Evolutionary conservation across 2,113 vertebrate species (phyloP).

Genomic region (Sceloporus undulatus): DNA sequence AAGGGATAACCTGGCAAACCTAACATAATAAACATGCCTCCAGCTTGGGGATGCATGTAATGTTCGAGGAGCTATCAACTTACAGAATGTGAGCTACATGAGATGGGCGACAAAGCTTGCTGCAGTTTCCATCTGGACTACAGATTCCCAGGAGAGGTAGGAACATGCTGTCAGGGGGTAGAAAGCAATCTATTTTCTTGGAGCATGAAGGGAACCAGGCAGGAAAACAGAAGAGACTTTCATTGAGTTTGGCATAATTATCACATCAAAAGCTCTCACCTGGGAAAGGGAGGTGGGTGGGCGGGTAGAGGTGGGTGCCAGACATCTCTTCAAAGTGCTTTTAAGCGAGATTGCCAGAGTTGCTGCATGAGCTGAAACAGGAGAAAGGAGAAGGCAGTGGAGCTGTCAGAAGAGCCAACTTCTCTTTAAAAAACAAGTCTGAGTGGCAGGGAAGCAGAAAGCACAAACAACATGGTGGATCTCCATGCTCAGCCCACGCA

Average conservation of each 20-base stretch:
- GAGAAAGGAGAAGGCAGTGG: conserved; percentile 57
- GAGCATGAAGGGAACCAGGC: conserved; percentile 56
- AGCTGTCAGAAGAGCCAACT: conserved; percentile 58
- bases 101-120: not conserved
- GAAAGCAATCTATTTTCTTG: conserved; percentile 64
- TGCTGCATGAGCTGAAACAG: conserved; percentile 56
- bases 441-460: conserved; percentile 22
- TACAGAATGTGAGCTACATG: no score
- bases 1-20: no score
- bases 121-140: not conserved
- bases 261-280: conserved; percentile 71
- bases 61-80: no score
- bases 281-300: conserved; percentile 40
- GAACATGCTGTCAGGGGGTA: conserved; percentile 58
- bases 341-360: not conserved
- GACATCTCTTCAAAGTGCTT: conserved; percentile 51
- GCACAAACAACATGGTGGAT: conserved; percentile 42
- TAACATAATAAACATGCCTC: no score
- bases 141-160: accelerated
- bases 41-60: no score
- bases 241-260: conserved; percentile 75
- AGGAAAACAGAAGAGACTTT: conserved; percentile 65
- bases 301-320: conserved; percentile 2
- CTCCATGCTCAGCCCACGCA: not conserved
- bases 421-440: not conserved